Evolutionary conservation across 2,113 vertebrate species (phyloP).

Genomic region (Carassius gibelio): DNA sequence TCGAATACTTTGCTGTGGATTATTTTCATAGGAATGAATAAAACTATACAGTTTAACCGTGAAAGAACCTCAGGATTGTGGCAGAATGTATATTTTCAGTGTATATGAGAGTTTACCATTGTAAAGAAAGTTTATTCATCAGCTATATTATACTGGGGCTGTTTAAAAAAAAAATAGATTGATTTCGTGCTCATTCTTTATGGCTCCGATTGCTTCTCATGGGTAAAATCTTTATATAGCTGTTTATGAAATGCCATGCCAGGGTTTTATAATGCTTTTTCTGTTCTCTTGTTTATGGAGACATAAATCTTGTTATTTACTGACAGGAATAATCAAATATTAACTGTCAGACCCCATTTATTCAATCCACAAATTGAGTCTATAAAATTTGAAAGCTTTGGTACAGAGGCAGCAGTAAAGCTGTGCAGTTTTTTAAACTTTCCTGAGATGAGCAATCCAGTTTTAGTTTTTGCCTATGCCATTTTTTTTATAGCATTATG

Average conservation of each 20-base stretch:
- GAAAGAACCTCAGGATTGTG: conserved; percentile 13
- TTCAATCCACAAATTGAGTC: conserved; percentile 41
- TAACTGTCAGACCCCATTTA: conserved; percentile 35
- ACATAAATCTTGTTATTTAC: background rate
- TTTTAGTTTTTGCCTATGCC: conserved; percentile 15
- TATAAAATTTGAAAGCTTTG: conserved; percentile 13
- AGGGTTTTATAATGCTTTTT: background rate
- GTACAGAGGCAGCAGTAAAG: background rate
- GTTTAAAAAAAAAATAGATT: background rate
- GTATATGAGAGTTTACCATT: background rate
- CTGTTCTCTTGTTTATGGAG: conserved; percentile 1
- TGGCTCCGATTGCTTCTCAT: background rate
- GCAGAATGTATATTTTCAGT: conserved; percentile 5
- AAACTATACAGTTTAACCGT: conserved; percentile 4
- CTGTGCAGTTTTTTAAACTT: conserved; percentile 22
- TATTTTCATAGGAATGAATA: conserved; percentile 35
- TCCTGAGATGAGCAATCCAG: conserved; percentile 19
- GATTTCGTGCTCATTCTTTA: background rate
- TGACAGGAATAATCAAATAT: conserved; percentile 50
- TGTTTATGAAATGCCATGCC: background rate
- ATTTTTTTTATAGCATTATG: conserved; percentile 28
- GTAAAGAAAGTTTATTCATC: background rate
- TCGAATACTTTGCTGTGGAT: conserved; percentile 39
- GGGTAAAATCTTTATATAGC: conserved; percentile 13
- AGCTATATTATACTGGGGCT: background rate